Conservation (phyloP, 2,888 invertebrate genomes). For the Ariolimax columbianus region DNA sequence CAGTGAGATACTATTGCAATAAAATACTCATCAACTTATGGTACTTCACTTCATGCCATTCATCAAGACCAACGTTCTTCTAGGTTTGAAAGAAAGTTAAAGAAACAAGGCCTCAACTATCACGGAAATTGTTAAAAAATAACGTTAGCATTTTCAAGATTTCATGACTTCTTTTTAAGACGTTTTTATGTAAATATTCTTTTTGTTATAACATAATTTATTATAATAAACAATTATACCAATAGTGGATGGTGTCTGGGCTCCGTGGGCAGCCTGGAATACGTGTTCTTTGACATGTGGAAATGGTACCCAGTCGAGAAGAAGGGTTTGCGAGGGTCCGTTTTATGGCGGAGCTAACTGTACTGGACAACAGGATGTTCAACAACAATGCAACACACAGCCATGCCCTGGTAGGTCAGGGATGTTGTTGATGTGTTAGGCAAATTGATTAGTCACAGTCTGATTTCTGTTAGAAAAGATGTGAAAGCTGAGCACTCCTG, state of each 20-base stretch:
- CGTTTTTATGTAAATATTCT: not conserved
- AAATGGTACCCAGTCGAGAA: slow-evolving; percentile 65
- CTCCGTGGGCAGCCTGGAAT: slow-evolving; percentile 62
- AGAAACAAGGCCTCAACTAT: too few species aligned
- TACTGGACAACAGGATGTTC: slow-evolving; percentile 60
- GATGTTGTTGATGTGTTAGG: not conserved
- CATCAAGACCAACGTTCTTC: too few species aligned
- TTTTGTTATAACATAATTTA: not conserved
- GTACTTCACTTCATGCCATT: too few species aligned
- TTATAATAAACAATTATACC: not conserved
- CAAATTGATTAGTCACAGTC: too few species aligned
- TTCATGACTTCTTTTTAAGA: too few species aligned
- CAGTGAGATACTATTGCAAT: too few species aligned
- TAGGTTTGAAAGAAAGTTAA: too few species aligned
- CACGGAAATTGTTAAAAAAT: too few species aligned
- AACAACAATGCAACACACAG: slow-evolving; percentile 63
- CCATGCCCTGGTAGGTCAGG: slow-evolving; percentile 70
- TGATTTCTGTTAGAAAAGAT: too few species aligned
- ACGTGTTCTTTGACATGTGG: slow-evolving; percentile 73
- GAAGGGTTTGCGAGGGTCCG: slow-evolving; percentile 68
- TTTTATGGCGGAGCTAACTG: slow-evolving; percentile 68
- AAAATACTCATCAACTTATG: too few species aligned
- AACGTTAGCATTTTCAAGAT: too few species aligned
- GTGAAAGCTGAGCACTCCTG: too few species aligned
- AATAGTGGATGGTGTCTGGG: slow-evolving; percentile 53